These are phyloP conservation scores for Hozukius guyotensis DNA, from an alignment of 2,797 vertebrate genomes.

Conservation along the genomic window DNA sequence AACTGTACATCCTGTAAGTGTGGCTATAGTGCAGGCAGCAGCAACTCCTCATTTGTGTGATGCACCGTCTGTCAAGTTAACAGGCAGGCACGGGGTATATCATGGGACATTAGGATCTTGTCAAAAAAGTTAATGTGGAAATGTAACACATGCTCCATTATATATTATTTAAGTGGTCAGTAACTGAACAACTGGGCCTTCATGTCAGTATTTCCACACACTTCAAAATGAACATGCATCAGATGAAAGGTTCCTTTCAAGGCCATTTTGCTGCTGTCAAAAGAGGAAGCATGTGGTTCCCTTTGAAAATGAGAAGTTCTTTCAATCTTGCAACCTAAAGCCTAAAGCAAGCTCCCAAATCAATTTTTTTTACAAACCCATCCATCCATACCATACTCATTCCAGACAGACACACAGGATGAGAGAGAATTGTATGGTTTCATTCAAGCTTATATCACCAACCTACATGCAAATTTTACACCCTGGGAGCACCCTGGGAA, in stretches of 20 bases:
- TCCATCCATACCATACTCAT: not conserved
- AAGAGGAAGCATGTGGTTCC: constrained; percentile 62
- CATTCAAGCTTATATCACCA: not conserved
- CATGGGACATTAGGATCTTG: not conserved
- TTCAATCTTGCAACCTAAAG: constrained; percentile 36
- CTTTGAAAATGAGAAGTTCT: constrained; percentile 53
- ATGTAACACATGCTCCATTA: not conserved
- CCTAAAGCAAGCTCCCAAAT: constrained; percentile 22
- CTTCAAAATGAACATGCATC: constrained; percentile 4
- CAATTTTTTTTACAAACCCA: constrained; percentile 6
- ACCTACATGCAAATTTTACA: not conserved
- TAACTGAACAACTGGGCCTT: not conserved
- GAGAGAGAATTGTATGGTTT: constrained; percentile 1
- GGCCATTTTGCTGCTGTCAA: constrained; percentile 2
- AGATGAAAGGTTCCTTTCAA: not conserved
- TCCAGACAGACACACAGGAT: constrained; percentile 5
- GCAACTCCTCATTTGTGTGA: not conserved
- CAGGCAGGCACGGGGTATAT: not conserved
- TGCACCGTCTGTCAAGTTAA: not conserved
- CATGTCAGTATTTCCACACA: not conserved
- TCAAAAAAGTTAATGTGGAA: not conserved
- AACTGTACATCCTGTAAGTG: not conserved
- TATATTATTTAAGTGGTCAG: not conserved
- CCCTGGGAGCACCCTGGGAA: not conserved
- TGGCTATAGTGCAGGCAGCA: not conserved